A percentile compares a stretch with the other conserved stretches of the same genome.
phyloP scores from a whole-genome alignment of 1,140 invertebrate species.

The Panagrolaimus sp. region DNA sequence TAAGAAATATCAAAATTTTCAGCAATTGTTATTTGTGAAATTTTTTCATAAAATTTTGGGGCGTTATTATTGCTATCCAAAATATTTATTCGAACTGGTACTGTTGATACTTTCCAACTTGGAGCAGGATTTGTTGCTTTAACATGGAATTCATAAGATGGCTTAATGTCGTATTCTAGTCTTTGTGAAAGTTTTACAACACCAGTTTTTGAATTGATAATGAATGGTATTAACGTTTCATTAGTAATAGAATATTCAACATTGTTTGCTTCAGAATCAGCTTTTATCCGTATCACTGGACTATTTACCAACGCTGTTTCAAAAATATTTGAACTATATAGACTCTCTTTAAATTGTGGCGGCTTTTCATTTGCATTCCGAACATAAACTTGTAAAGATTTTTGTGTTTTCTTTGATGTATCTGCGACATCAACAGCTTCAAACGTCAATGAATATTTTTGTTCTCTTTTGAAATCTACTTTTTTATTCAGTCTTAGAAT shows the following conservation, averaged over 20 bases:
- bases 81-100: neutral
- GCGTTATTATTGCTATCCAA: slow-evolving; percentile 1
- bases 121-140: neutral
- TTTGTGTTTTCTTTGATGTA: slow-evolving; percentile 1
- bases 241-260: neutral
- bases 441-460: neutral
- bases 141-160: neutral
- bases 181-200: neutral
- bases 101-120: neutral
- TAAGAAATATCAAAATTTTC: neutral
- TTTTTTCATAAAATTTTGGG: neutral
- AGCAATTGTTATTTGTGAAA: neutral
- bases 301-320: neutral
- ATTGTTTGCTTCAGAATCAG: neutral
- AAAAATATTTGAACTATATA: neutral
- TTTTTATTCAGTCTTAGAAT: slow-evolving; percentile 9
- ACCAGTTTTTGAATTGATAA: neutral
- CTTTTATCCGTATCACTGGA: neutral
- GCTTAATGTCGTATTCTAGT: neutral
- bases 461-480: neutral
- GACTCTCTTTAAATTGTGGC: neutral
- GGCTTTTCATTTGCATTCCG: neutral
- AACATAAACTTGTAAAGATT: neutral
- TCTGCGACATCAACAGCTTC: neutral
- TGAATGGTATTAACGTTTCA: neutral